Conservation (phyloP, 2,888 invertebrate species). For the Lasius fuliginosus region DNA sequence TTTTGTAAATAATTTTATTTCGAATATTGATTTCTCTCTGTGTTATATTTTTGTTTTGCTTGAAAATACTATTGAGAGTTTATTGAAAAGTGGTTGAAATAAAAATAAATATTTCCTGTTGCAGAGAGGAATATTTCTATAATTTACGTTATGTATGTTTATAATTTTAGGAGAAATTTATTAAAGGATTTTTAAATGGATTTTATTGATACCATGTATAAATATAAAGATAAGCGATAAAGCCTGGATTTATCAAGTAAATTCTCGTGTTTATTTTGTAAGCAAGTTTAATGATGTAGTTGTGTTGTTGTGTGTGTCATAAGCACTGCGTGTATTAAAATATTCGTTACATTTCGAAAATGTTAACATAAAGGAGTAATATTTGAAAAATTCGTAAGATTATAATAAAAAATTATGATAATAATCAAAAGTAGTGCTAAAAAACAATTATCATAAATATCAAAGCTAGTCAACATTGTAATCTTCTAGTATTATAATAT, state of each 20-base stretch:
- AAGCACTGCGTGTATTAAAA: background rate
- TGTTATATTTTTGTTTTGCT: background rate
- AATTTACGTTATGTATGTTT: conserved; percentile 4
- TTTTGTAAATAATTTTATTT: conserved; percentile 1
- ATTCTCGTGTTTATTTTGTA: conserved; percentile 14
- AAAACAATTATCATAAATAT: background rate
- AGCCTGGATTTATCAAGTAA: background rate
- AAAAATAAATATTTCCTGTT: conserved; percentile 26
- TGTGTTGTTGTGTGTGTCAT: too few relatives aligned
- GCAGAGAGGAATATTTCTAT: background rate
- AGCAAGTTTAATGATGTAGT: background rate
- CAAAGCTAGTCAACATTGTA: background rate
- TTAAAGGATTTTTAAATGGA: conserved; percentile 26
- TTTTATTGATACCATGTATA: background rate
- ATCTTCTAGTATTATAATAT: background rate
- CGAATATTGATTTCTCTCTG: background rate
- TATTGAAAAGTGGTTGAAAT: background rate
- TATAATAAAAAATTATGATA: background rate
- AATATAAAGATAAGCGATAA: background rate
- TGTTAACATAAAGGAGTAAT: background rate
- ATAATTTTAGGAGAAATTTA: conserved; percentile 27
- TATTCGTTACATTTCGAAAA: background rate
- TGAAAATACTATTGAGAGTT: background rate
- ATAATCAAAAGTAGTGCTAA: background rate
- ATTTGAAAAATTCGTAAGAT: background rate